A percentile compares a stretch with the other conserved stretches of the same genome.
Conservation (phyloP, 2,797 vertebrate genomes). For the Gymnocypris eckloni region DNA sequence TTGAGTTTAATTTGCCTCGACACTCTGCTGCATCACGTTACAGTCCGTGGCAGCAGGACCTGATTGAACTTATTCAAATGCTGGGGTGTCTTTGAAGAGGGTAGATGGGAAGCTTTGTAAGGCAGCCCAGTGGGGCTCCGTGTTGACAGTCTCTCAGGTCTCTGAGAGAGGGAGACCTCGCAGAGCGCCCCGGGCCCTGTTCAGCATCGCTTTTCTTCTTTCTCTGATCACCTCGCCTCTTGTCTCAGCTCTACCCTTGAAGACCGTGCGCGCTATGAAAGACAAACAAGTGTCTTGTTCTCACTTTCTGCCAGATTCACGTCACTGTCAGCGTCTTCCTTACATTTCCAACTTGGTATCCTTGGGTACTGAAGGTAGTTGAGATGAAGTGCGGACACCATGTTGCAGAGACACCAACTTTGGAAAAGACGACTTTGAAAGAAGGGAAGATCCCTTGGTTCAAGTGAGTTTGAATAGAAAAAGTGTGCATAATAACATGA, state of each 20-base stretch:
- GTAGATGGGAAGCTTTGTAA: slow-evolving; percentile 70
- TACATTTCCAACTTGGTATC: slow-evolving; percentile 37
- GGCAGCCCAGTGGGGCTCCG: slow-evolving; percentile 65
- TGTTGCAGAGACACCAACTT: neutral
- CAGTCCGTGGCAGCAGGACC: slow-evolving; percentile 57
- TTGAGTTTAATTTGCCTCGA: slow-evolving; percentile 68
- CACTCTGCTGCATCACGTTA: slow-evolving; percentile 54
- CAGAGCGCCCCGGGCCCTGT: slow-evolving; percentile 74
- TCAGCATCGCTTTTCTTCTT: slow-evolving; percentile 76
- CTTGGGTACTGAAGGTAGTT: neutral
- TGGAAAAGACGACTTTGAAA: slow-evolving; percentile 3
- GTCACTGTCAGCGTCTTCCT: slow-evolving; percentile 44
- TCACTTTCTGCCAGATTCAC: slow-evolving; percentile 28
- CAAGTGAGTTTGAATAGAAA: neutral
- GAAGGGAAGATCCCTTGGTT: neutral
- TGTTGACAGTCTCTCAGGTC: slow-evolving; percentile 73
- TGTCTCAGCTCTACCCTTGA: slow-evolving; percentile 70
- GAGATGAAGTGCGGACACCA: neutral
- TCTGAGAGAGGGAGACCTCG: slow-evolving; percentile 75
- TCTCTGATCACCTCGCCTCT: slow-evolving; percentile 75
- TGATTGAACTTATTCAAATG: slow-evolving; percentile 70
- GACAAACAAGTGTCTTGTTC: slow-evolving; percentile 66
- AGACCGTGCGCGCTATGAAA: slow-evolving; percentile 71
- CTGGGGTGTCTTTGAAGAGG: slow-evolving; percentile 73
- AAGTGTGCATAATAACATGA: neutral